Evolutionary conservation across 2,797 vertebrate species (phyloP).

Genomic region (Perodicticus potto): DNA sequence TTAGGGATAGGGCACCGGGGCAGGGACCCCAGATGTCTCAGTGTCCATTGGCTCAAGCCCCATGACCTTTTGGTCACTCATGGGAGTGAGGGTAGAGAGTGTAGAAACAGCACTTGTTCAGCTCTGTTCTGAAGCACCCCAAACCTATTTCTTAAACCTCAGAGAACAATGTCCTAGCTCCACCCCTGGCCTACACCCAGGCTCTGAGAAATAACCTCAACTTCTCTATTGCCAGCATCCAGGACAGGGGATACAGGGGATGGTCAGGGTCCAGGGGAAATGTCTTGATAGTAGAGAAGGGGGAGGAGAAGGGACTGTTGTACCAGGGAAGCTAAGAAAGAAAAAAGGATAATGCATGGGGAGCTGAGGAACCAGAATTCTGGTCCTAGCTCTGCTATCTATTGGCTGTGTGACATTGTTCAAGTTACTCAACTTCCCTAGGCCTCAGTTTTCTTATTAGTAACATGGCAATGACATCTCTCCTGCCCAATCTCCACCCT

Average conservation of each 20-base stretch:
- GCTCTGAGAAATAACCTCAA: constrained; percentile 44
- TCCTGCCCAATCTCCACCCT: constrained; percentile 10
- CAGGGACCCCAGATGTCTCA: constrained; percentile 26
- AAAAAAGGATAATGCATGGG: neutral
- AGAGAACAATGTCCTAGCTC: constrained; percentile 59
- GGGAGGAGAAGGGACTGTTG: neutral
- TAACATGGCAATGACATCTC: neutral
- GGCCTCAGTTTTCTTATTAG: constrained; percentile 62
- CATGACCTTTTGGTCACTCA: neutral
- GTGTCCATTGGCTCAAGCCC: neutral
- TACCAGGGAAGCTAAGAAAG: neutral
- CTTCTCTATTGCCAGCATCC: constrained; percentile 6
- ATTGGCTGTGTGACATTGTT: neutral
- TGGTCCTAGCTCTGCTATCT: neutral
- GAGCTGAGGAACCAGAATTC: neutral
- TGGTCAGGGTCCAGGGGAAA: neutral
- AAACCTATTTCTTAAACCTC: constrained; percentile 49
- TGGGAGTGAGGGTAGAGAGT: neutral
- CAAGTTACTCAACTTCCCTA: constrained; percentile 32
- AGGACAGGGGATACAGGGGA: neutral
- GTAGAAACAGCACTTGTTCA: neutral
- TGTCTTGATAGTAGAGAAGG: neutral
- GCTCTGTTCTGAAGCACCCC: constrained; percentile 48
- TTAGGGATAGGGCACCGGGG: neutral
- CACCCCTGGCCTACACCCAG: constrained; percentile 60